phyloP scores from a whole-genome alignment of 2,888 invertebrate species.

The Bombyx huttoni region DNA sequence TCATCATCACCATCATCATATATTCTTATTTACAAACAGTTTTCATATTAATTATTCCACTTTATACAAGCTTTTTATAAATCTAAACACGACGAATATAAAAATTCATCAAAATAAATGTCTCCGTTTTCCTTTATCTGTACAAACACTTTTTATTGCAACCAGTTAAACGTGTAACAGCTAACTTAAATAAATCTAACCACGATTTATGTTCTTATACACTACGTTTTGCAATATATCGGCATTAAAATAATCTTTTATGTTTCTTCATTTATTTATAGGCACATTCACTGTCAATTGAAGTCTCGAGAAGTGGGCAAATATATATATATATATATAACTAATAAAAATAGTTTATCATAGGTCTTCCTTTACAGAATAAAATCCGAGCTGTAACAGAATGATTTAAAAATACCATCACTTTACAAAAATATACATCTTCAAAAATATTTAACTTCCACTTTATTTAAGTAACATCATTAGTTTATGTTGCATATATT shows the following conservation, averaged over 20 bases:
- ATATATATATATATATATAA: background rate
- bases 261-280: background rate
- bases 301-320: background rate
- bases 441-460: too few relatives aligned
- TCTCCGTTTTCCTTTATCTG: slow-evolving; percentile 5
- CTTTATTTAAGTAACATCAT: too few relatives aligned
- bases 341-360: background rate
- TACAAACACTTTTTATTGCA: slow-evolving; percentile 11
- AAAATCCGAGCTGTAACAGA: too few relatives aligned
- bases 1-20: slow-evolving; percentile 5
- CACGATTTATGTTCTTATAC: background rate
- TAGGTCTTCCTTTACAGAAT: too few relatives aligned
- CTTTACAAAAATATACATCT: too few relatives aligned
- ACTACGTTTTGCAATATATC: background rate
- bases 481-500: too few relatives aligned
- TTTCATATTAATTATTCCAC: slow-evolving; percentile 5
- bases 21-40: slow-evolving; percentile 23
- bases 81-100: background rate
- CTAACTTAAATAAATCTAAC: background rate
- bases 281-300: background rate
- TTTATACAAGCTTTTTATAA: slow-evolving; percentile 4
- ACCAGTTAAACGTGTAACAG: background rate
- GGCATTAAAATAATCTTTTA: background rate
- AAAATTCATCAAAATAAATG: slow-evolving; percentile 6
- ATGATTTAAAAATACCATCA: too few relatives aligned